Evolutionary conservation across 2,113 vertebrate species (phyloP).

Genomic region (Ceyx margarethae): DNA sequence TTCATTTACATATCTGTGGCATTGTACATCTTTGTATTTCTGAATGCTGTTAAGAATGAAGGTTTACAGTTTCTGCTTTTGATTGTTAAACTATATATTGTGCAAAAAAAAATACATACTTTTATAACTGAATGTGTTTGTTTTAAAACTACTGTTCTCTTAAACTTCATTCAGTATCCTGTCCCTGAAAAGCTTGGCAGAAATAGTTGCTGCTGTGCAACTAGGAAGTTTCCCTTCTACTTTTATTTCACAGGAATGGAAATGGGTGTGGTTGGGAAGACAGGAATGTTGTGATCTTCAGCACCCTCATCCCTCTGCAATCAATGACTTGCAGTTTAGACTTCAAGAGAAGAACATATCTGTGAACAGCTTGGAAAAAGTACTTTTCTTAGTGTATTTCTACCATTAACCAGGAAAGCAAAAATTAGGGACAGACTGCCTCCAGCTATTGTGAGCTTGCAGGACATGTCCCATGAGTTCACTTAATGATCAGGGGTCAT

Average conservation of each 20-base stretch:
- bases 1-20: not conserved
- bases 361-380: not conserved
- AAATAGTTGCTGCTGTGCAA: not conserved
- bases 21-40: constrained; percentile 27
- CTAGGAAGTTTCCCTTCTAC: constrained; percentile 28
- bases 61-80: constrained; percentile 53
- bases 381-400: not conserved
- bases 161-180: not conserved
- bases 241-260: constrained; percentile 12
- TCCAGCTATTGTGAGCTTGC: not conserved
- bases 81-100: constrained; percentile 53
- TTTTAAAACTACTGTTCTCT: not conserved
- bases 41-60: constrained; percentile 38
- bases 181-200: constrained; percentile 54
- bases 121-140: constrained; percentile 23
- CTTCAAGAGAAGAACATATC: not conserved
- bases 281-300: not conserved
- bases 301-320: not conserved
- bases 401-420: not conserved
- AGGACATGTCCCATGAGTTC: rapidly evolving
- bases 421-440: not conserved
- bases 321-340: not conserved
- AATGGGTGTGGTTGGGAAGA: not conserved
- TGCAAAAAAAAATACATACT: constrained; percentile 50
- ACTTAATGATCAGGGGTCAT: not conserved